Percentiles rank a stretch among this genome's conserved stretches.
Conservation (phyloP, 2,113 vertebrate genomes). For the Notarius quadriscutis region DNA sequence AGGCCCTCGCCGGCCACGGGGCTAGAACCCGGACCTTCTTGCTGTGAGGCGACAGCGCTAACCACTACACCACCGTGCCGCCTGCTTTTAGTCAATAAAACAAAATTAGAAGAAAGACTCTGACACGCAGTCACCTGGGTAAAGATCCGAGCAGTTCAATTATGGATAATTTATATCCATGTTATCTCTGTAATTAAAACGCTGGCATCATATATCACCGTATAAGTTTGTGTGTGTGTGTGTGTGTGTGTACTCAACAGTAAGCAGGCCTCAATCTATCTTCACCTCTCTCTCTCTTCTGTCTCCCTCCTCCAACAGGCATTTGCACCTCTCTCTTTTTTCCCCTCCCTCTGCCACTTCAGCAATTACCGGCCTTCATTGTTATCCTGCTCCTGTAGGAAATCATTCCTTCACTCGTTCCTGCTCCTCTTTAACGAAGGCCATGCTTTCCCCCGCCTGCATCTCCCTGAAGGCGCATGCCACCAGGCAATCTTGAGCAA, state of each 20-base stretch:
- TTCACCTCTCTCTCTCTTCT: neutral
- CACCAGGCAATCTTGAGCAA: slow-evolving; percentile 81
- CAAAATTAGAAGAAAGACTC: slow-evolving; percentile 23
- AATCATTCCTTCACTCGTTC: slow-evolving; percentile 71
- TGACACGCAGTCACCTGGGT: slow-evolving; percentile 26
- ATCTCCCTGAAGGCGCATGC: slow-evolving; percentile 70
- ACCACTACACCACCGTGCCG: too few relatives aligned
- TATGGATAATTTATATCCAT: slow-evolving; percentile 45
- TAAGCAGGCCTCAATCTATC: slow-evolving; percentile 3
- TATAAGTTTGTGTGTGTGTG: neutral
- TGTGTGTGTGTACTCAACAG: neutral
- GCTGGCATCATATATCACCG: neutral
- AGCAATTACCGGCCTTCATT: slow-evolving; percentile 70
- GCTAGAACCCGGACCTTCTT: too few relatives aligned
- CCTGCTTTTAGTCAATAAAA: slow-evolving; percentile 37
- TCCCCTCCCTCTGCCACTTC: slow-evolving; percentile 68
- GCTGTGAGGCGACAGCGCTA: too few relatives aligned
- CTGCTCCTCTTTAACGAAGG: slow-evolving; percentile 78
- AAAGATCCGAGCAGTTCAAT: slow-evolving; percentile 47
- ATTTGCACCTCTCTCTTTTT: slow-evolving; percentile 64
- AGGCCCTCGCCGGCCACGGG: too few relatives aligned
- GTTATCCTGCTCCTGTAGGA: slow-evolving; percentile 69
- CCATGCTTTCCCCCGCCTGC: slow-evolving; percentile 62
- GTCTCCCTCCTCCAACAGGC: slow-evolving; percentile 58
- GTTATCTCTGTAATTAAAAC: slow-evolving; percentile 48